Conservation (phyloP, 1,140 invertebrate genomes). For the Drosophila ambigua region DNA sequence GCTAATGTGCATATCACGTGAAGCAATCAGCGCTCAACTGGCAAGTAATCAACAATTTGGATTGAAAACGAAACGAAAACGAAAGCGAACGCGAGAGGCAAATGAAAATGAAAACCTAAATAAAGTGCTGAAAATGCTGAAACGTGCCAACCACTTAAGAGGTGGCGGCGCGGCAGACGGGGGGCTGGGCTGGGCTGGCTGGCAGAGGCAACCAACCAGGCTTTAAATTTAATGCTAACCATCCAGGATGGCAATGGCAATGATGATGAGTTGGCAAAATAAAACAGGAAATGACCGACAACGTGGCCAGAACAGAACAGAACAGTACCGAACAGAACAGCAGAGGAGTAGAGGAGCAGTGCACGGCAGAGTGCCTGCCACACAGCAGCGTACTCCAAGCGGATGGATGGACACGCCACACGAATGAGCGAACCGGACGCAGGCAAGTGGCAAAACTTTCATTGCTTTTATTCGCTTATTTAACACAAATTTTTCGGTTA, state of each 20-base stretch:
- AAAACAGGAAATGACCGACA: slow-evolving; percentile 53
- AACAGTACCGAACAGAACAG: neutral
- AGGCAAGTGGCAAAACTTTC: slow-evolving; percentile 73
- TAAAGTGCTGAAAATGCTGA: slow-evolving; percentile 44
- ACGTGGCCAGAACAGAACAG: slow-evolving; percentile 22
- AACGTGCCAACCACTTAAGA: slow-evolving; percentile 51
- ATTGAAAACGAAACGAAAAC: slow-evolving; percentile 37
- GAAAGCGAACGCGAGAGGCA: slow-evolving; percentile 9
- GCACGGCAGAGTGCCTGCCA: too few species aligned
- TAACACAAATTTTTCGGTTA: slow-evolving; percentile 76
- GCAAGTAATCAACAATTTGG: slow-evolving; percentile 41
- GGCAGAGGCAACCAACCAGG: slow-evolving; percentile 7
- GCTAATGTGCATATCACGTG: slow-evolving; percentile 59
- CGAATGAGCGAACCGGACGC: slow-evolving; percentile 33
- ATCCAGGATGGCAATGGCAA: slow-evolving; percentile 21
- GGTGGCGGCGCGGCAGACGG: neutral
- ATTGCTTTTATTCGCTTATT: slow-evolving; percentile 79
- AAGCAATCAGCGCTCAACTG: slow-evolving; percentile 50
- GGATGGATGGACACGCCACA: slow-evolving; percentile 32
- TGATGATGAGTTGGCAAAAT: slow-evolving; percentile 73
- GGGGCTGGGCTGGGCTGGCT: neutral
- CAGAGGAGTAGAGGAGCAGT: too few species aligned
- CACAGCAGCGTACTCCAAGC: too few species aligned
- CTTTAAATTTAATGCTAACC: slow-evolving; percentile 64
- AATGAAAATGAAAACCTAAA: slow-evolving; percentile 23